phyloP scores from a whole-genome alignment of 1,140 invertebrate genomes.

The Parasteatoda tepidariorum region DNA sequence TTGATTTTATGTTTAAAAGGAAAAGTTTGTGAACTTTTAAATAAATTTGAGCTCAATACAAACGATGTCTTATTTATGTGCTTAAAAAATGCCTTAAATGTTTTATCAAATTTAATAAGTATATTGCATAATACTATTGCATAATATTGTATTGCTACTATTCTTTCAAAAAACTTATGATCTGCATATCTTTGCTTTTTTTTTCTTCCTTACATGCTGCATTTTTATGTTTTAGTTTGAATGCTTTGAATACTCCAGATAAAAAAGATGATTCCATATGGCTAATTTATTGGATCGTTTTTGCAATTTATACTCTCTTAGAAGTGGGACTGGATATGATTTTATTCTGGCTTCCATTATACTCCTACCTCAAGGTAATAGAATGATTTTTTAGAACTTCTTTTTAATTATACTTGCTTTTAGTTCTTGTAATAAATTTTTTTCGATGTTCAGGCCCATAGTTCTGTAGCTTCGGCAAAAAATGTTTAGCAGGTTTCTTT shows the following conservation, averaged over 20 bases:
- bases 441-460: too few relatives aligned
- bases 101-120: background rate
- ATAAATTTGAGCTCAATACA: background rate
- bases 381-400: background rate
- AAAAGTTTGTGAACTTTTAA: too few relatives aligned
- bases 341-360: slow-evolving; percentile 67
- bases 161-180: background rate
- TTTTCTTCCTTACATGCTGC: background rate
- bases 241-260: slow-evolving; percentile 83
- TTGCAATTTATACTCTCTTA: slow-evolving; percentile 84
- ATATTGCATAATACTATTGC: background rate
- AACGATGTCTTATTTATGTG: background rate
- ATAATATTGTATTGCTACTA: background rate
- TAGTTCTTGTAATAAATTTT: too few relatives aligned
- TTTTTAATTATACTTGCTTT: background rate
- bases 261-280: slow-evolving; percentile 93
- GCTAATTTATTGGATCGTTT: slow-evolving; percentile 98
- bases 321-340: slow-evolving; percentile 82
- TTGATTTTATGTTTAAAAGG: too few relatives aligned
- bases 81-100: background rate
- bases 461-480: too few relatives aligned
- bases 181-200: background rate
- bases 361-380: slow-evolving; percentile 35
- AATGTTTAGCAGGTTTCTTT: too few relatives aligned
- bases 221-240: slow-evolving; percentile 66